Evolutionary conservation across 2,113 vertebrate species (phyloP), one percentile per base, ranked within the genome.

Genomic region (Myanophis thanlyinensis): DNA sequence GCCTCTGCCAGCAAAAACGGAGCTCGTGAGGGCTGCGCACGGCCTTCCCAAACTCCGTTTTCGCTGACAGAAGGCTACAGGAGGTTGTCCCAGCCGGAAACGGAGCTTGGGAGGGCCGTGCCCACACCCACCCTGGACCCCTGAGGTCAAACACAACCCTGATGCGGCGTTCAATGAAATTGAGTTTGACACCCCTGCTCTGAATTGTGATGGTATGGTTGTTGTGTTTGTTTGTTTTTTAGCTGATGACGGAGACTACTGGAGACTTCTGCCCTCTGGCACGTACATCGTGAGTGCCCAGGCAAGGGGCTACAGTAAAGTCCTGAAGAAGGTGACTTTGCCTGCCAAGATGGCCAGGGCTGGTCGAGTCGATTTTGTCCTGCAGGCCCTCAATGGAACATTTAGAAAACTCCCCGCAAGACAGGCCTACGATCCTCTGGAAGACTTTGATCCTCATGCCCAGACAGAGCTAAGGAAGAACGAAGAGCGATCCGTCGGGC

Each of bases 161-260:
- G 52, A 53, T 53, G 52, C 1, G 18, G 3, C 18, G 15, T 18
- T 53, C 52, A 53, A 20, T 53, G 15, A 53, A 52, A 52, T 52
- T 52, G 51, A 13, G 3, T 52, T 15, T 52, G 12, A 52, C 51
- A 52, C 51, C 51, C 51, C 13, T 52, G 51, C 59, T 62, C 12
- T 30, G 35, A 73, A 35, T 35, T 73, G 62, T 18, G 62, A 35
- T 35, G n/a, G 12, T 80, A 9, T 18, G 67, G 15, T 44, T 15
- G 30, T 67, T 35, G n/a, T 67, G 62, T 67, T 62, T 30, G 2
- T 0, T 73, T 88, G 86, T 67, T 9, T 48, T 87, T 1, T 87
- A 99, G 99, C 98, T 95, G 98, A 98, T 0, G 98, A 98, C 0
- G 99, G 99, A 1, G 99, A 99, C 95, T 99, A 99, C 93, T 99